phyloP scores from a whole-genome alignment of 2,113 vertebrate genomes.

The Cyrtonyx montezumae region DNA sequence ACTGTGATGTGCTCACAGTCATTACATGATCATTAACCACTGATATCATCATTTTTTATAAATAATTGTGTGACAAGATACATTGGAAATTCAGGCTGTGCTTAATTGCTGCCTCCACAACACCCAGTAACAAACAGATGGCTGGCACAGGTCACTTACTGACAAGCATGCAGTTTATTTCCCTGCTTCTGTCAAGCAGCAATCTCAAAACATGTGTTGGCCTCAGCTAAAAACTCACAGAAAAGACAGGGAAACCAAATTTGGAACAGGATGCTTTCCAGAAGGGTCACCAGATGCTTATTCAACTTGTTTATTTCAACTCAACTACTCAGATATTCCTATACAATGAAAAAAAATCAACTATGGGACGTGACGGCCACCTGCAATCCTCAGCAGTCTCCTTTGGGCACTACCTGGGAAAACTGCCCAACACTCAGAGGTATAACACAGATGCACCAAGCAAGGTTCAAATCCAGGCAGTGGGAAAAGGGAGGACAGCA shows the following conservation, averaged over 20 bases:
- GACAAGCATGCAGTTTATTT: background rate
- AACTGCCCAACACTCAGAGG: background rate
- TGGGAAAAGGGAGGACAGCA: background rate
- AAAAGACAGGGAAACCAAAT: background rate
- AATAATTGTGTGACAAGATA: background rate
- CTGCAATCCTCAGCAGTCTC: background rate
- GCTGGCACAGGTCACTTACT: background rate
- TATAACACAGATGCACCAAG: background rate
- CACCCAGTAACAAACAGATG: background rate
- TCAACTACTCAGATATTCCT: background rate
- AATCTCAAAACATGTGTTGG: background rate
- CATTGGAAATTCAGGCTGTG: background rate
- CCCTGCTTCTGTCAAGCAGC: background rate
- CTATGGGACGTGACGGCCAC: background rate
- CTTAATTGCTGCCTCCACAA: background rate
- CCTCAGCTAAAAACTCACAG: background rate
- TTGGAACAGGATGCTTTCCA: background rate
- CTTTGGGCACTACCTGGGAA: background rate
- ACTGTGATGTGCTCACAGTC: background rate
- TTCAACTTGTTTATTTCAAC: background rate
- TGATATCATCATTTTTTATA: background rate
- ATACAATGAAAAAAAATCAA: background rate
- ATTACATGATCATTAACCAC: background rate
- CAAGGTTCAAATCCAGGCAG: background rate
- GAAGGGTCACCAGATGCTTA: background rate